Percentiles rank a stretch among this genome's conserved stretches.
Evolutionary conservation across 1,140 invertebrate species (phyloP).

Genomic region (Drosophila pruinosa): DNA sequence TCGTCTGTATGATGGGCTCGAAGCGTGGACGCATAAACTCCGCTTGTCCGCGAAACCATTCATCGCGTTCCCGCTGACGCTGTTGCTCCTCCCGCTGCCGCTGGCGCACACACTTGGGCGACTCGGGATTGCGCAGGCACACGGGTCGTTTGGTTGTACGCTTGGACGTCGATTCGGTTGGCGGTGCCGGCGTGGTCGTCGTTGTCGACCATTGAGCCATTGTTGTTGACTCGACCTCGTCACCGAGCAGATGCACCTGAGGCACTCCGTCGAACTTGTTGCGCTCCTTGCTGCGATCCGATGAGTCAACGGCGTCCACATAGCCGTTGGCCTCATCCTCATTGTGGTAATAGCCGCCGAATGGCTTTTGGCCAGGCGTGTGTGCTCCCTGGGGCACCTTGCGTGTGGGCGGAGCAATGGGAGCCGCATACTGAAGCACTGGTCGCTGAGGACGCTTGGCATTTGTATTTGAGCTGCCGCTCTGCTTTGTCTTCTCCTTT

Average conservation of each 20-base stretch:
- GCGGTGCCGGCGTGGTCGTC: conserved; percentile 16
- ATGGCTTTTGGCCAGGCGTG: conserved; percentile 43
- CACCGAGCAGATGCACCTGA: conserved; percentile 70
- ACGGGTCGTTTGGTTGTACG: conserved; percentile 62
- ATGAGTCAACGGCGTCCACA: conserved; percentile 14
- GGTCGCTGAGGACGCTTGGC: conserved; percentile 60
- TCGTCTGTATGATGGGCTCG: conserved; percentile 69
- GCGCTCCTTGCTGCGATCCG: conserved; percentile 20
- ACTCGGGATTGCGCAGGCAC: conserved; percentile 72
- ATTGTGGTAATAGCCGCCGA: conserved; percentile 68
- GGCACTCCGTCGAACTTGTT: conserved; percentile 56
- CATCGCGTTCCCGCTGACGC: conserved; percentile 66
- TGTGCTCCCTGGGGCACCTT: conserved; percentile 44
- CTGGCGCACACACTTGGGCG: conserved; percentile 66
- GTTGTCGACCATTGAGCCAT: conserved; percentile 31
- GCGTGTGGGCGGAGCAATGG: conserved; percentile 67
- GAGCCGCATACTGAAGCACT: conserved; percentile 68
- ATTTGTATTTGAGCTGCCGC: conserved; percentile 16
- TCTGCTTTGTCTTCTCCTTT: conserved; percentile 61
- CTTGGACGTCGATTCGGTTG: conserved; percentile 31
- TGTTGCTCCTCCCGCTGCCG: conserved; percentile 71
- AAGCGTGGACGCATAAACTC: conserved; percentile 63
- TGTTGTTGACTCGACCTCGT: conserved; percentile 42
- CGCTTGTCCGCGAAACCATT: conserved; percentile 68
- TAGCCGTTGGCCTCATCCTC: conserved; percentile 50